Conservation (phyloP, 2,888 invertebrate genomes). For the Trissolcus brochymenae region DNA sequence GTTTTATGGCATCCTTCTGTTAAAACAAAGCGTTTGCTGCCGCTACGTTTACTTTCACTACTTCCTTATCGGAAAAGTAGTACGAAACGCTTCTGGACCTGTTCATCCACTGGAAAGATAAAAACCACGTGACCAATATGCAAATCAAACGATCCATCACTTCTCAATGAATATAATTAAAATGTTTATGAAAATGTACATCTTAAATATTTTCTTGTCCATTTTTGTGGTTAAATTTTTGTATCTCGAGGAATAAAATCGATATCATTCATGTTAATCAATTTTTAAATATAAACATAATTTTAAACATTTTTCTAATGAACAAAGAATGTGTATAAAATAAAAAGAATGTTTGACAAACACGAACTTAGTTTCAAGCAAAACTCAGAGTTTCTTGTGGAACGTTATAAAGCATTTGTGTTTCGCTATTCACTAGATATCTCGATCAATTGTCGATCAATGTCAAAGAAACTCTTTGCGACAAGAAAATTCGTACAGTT, state of each 20-base stretch:
- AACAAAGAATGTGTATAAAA: background rate
- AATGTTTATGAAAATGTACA: no score
- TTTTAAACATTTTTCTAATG: no score
- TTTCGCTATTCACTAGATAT: slow-evolving; percentile 11
- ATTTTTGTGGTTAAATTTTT: no score
- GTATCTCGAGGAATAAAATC: no score
- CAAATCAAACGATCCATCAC: slow-evolving; percentile 9
- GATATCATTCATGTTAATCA: no score
- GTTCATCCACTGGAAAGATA: slow-evolving; percentile 51
- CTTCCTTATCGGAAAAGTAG: slow-evolving; percentile 55
- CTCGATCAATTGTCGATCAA: slow-evolving; percentile 43
- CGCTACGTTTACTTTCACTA: slow-evolving; percentile 54
- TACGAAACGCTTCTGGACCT: slow-evolving; percentile 55
- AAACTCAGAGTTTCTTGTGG: slow-evolving; percentile 7
- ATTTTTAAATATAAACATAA: no score
- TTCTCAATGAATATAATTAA: slow-evolving; percentile 1
- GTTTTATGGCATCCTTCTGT: slow-evolving; percentile 35
- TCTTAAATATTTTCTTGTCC: no score
- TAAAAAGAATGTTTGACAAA: background rate
- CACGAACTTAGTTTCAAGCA: background rate
- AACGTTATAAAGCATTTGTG: slow-evolving; percentile 19
- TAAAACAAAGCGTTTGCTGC: slow-evolving; percentile 41
- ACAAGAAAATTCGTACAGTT: slow-evolving; percentile 35
- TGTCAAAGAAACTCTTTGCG: slow-evolving; percentile 27
- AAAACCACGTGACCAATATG: slow-evolving; percentile 29